Percentiles rank a stretch among this genome's conserved stretches.
These are phyloP conservation scores for Rhyzopertha dominica DNA, from an alignment of 1,140 invertebrate genomes.

Conservation along the genomic window DNA sequence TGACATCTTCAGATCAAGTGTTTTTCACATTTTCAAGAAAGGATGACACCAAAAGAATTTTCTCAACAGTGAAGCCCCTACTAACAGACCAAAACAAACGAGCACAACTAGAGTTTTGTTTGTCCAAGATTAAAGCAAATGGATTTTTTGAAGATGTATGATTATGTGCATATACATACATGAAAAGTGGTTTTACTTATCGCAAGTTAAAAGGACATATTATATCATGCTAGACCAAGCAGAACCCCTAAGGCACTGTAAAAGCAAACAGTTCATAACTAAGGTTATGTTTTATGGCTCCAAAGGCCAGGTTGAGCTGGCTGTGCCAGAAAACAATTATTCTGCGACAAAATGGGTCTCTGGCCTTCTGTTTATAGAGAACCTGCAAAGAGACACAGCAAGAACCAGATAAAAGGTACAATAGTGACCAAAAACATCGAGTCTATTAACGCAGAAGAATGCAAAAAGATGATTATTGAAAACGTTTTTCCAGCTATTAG, in stretches of 20 bases:
- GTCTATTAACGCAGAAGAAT: conserved; percentile 7
- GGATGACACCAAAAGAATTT: conserved; percentile 11
- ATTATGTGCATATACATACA: conserved; percentile 9
- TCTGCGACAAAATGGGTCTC: conserved; percentile 11
- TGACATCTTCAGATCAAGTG: conserved; percentile 9
- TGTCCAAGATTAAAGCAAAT: conserved; percentile 14
- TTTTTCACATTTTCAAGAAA: conserved; percentile 13
- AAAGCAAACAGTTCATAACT: conserved; percentile 16
- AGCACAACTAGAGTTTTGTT: conserved; percentile 14
- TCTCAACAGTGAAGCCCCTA: conserved; percentile 12
- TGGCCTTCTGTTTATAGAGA: conserved; percentile 12
- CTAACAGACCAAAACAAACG: conserved; percentile 14
- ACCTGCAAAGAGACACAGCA: conserved; percentile 7
- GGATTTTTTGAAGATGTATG: conserved; percentile 11
- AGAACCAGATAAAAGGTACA: conserved; percentile 5
- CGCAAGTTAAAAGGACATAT: conserved; percentile 14
- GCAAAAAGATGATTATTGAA: conserved; percentile 16
- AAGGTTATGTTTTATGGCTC: conserved; percentile 19
- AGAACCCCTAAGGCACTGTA: conserved; percentile 12
- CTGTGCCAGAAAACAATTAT: too few species aligned
- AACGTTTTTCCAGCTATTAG: conserved; percentile 18
- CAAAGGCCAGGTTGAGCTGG: neutral
- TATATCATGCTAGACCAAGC: conserved; percentile 14
- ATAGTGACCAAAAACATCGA: conserved; percentile 13
- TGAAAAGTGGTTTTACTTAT: conserved; percentile 16